Evolutionary conservation across 2,113 vertebrate species (phyloP), one percentile per base, ranked within the genome.

Genomic region (Leucopternis melanops): DNA sequence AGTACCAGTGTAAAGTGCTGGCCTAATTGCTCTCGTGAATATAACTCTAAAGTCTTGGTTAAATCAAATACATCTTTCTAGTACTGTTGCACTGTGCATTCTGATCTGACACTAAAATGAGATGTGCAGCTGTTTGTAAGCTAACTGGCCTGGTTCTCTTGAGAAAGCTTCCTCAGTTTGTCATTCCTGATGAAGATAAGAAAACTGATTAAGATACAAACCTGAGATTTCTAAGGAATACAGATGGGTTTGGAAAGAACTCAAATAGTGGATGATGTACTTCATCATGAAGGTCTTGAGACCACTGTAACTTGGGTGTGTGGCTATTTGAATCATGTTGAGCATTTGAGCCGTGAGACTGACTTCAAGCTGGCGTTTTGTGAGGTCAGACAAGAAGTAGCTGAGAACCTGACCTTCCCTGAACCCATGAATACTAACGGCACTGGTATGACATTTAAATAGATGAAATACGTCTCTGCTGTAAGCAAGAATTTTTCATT

Each of bases 21-120:
- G 26, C 17, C 31, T n/a, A 19, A 5, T 0, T 52, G 52, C 13
- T 70, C 8, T 29, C 0, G 0, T 44, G 52, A 87, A n/a, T 4
- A 5, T 11, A 52, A 21, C 52, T 45, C 44, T 54, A 5, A 57
- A 71, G 22, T 12, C 55, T 61, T 16, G 12, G 6, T 47, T 58
- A 29, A 29, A 81, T 31, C 42, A 74, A 61, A 45, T 5, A 5
- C 11, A 18, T 17, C 21, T 17, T 8, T 36, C 52, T 34, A 47
- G 18, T 36, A 22, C 3, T 18, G 38, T 8, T 29, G 40, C 42
- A 14, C 31, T 16, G 23, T 8, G 44, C 4, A 1, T 57, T 55
- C 26, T 22, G 27, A 36, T 27, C 22, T 58, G 66, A 45, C 71
- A 23, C 5, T 3, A 7, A 38, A 50, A 31, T 2, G 59, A 75